Base-by-base conservation (phyloP, 2,113 vertebrate genomes). In the Craseonycteris thonglongyai region DNA sequence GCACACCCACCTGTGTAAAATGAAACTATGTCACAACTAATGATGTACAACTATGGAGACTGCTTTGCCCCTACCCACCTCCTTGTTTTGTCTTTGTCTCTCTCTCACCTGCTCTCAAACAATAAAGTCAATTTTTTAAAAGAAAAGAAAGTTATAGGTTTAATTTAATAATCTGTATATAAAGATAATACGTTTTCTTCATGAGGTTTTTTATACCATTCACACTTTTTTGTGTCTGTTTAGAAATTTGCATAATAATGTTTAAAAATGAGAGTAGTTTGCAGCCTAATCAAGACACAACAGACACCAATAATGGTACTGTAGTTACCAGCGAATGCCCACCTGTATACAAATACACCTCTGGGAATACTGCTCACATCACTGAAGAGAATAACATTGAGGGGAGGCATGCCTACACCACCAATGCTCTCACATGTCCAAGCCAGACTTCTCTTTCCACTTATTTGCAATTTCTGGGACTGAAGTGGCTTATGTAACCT, bases 311-410 rank as follows among this genome's bases (percentile, higher is more conserved):
- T 63, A 68, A 61, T 16, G 1, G 1, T 28, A 79, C 58, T 15
- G 2, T 71, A 69, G 8, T 10, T 13, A 7, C 16, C 14, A 49
- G 4, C 61, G 7, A 16, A 3, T 13, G 21, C 26, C 6, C 5
- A 58, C 58, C 26, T 49, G 5, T 4, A n/a, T 2, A 30, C 1
- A 22, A 4, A n/a, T 2, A 30, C 1, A 22, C 24, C 58, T 63
- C 61, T 42, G 38, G 26, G 33, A 58, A 45, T 42, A 16, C 8
- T 47, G 19, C 13, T 66, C 59, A 10, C 2, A 18, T 47, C 10
- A 1, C 47, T 51, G 35, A 65, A 49, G 38, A 69, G 19, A 76
- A 26, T 24, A 81, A n/a, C 2, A 4, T 0, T 65, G 28, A 56
- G 11, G 10, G 81, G 22, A 84, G 4, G 7, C 9, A 33, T 28